Evolutionary conservation across 1,140 invertebrate species (phyloP).

Genomic region (Drosophila sechellia): DNA sequence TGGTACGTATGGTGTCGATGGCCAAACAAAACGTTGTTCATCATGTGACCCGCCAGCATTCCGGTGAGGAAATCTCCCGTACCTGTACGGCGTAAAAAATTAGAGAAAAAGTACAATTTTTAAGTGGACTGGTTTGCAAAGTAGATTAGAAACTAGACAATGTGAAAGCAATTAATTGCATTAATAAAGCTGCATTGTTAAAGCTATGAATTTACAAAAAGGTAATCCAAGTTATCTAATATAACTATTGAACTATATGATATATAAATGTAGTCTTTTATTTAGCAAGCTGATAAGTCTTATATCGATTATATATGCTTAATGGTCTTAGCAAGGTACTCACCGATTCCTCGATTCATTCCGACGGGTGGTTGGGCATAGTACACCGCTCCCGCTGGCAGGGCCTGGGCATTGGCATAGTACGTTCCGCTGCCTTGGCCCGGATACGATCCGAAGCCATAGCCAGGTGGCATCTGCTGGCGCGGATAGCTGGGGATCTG

Average conservation of each 20-base stretch:
- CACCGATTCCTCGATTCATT: slow-evolving; percentile 52
- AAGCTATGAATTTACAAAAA: too few species aligned
- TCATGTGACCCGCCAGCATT: slow-evolving; percentile 59
- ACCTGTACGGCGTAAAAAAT: slow-evolving; percentile 14
- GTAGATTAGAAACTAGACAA: not conserved
- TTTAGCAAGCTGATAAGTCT: too few species aligned
- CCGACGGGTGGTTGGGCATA: slow-evolving; percentile 64
- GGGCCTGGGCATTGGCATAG: slow-evolving; percentile 60
- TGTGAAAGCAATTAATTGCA: too few species aligned
- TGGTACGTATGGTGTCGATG: slow-evolving; percentile 59
- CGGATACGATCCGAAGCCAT: slow-evolving; percentile 34
- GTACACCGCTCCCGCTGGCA: slow-evolving; percentile 67
- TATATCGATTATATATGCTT: too few species aligned
- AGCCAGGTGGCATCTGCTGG: slow-evolving; percentile 65
- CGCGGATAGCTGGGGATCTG: slow-evolving; percentile 58
- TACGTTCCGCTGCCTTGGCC: slow-evolving; percentile 44
- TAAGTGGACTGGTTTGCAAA: too few species aligned
- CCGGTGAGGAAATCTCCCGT: slow-evolving; percentile 58
- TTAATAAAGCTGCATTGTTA: too few species aligned
- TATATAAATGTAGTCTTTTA: too few species aligned
- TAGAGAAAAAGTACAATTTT: not conserved
- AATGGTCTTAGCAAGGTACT: not conserved
- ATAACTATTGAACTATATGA: too few species aligned
- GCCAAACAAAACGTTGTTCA: slow-evolving; percentile 57
- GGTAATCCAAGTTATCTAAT: too few species aligned